Evolutionary conservation across 2,113 vertebrate genomes (phyloP).

Genomic region (Campylomormyrus numenius): DNA sequence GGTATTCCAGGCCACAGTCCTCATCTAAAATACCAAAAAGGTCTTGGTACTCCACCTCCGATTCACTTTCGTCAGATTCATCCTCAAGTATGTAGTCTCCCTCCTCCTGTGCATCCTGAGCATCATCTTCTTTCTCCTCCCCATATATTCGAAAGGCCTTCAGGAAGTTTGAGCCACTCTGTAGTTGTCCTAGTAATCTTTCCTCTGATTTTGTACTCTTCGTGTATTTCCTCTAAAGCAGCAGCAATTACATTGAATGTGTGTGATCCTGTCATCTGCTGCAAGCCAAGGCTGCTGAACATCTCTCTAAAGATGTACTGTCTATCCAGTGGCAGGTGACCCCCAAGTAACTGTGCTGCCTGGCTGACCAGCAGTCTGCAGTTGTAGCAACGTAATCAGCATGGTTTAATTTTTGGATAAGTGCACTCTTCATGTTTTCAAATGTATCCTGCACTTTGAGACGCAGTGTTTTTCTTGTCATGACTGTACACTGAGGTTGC

Average conservation of each 20-base stretch:
- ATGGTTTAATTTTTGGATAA: conserved; percentile 2
- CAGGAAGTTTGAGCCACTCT: conserved; percentile 18
- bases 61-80: background rate
- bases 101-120: background rate
- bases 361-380: conserved; percentile 25
- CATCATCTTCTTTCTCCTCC: background rate
- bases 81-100: background rate
- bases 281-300: conserved; percentile 22
- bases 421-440: conserved; percentile 6
- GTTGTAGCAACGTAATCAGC: conserved; percentile 4
- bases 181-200: conserved; percentile 22
- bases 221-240: conserved; percentile 26
- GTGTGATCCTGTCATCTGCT: conserved; percentile 21
- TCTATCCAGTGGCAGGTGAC: conserved; percentile 29
- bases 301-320: conserved; percentile 6
- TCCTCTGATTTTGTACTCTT: conserved; percentile 25
- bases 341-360: conserved; percentile 20
- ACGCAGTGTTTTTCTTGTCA: conserved; percentile 17
- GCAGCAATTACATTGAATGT: conserved; percentile 24
- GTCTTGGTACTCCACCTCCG: conserved; percentile 19
- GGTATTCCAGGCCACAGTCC: conserved; percentile 18
- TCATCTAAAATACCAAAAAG: conserved; percentile 4
- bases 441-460: conserved; percentile 12
- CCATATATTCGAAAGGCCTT: conserved; percentile 23
- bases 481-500: conserved; percentile 18